Evolutionary conservation across 2,113 vertebrate species (phyloP), one percentile per base, ranked within the genome.

Genomic region (Neoarius graeffei): DNA sequence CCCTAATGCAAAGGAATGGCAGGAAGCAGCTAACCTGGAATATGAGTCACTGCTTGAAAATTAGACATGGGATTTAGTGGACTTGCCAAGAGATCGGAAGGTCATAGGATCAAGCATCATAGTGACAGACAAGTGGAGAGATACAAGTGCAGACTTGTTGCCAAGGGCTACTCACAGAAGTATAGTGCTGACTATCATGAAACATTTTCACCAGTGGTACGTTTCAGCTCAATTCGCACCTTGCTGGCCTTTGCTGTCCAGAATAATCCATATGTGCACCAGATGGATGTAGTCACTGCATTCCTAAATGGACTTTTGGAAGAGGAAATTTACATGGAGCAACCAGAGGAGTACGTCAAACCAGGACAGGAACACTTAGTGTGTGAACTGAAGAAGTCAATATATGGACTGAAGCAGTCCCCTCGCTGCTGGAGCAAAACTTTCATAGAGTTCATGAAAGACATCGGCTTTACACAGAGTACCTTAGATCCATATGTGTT

Each of bases 81-180:
- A 88, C 6, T 64, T 88, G 69, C 87, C 76, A 87, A 90, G 15
- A 7, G 81, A 86, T 30, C 23, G 57, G 7, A 88, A 87, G 52
- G 69, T 73, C 15, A 42, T 90, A 81, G 79, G 81, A 15, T 92
- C 76, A 92, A 89, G 85, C 64, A 87, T 59, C 85, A 83, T 4
- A 89, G 84, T 89, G 87, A 93, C 2, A 86, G 85, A 88, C 23
- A 23, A 88, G 87, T 90, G 71, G 73, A 92, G 74, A 84, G 85
- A 84, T 89, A 90, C 85, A 91, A 92, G 73, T 90, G 81, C 74
- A 89, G 88, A 86, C 88, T 93, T 27, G 83, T 91, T 3, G 60
- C 90, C 5, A 90, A 90, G 57, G 88, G 81, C 0, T 90, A 89
- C 87, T 91, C 88, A 87, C 85, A 93, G 57, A 20, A 83, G 42